Conservation (phyloP, 2,888 invertebrate species). For the Balanococcus diminutus region DNA sequence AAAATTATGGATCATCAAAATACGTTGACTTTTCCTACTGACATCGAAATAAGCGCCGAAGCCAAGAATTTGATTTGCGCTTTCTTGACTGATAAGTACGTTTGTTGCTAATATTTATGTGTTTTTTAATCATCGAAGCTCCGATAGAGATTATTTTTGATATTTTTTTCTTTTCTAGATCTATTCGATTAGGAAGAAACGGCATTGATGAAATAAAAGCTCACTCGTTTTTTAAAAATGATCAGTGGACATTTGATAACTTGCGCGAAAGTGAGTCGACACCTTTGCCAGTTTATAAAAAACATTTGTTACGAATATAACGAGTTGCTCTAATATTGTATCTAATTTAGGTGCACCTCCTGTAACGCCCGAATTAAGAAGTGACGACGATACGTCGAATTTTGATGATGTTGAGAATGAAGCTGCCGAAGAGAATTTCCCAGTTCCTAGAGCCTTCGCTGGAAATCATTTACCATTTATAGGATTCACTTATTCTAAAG, state of each 20-base stretch:
- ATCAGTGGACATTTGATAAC: conserved; percentile 97
- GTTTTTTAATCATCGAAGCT: background rate
- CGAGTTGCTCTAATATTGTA: too few species aligned
- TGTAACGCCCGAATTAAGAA: conserved; percentile 91
- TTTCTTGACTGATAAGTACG: conserved; percentile 85
- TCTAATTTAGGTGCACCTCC: conserved; percentile 75
- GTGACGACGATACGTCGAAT: conserved; percentile 97
- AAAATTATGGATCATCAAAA: conserved; percentile 99
- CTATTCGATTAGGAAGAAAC: conserved; percentile 84
- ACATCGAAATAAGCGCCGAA: conserved; percentile 87
- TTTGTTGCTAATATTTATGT: background rate
- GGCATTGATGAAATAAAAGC: conserved; percentile 93
- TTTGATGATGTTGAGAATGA: conserved; percentile 98
- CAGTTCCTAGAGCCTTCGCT: conserved; percentile 95
- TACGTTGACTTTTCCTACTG: conserved; percentile 88
- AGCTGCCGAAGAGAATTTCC: conserved; percentile 93
- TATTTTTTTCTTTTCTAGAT: conserved; percentile 61
- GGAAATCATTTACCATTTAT: conserved; percentile 98
- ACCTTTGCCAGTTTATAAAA: background rate
- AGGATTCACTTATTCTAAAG: conserved; percentile 96
- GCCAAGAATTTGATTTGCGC: conserved; percentile 89
- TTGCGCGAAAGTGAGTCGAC: conserved; percentile 79
- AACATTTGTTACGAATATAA: too few species aligned
- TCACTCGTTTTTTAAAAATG: conserved; percentile 94
- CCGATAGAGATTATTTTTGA: too few species aligned